Conservation (phyloP, 2,797 vertebrate genomes). For the Diceros bicornis region DNA sequence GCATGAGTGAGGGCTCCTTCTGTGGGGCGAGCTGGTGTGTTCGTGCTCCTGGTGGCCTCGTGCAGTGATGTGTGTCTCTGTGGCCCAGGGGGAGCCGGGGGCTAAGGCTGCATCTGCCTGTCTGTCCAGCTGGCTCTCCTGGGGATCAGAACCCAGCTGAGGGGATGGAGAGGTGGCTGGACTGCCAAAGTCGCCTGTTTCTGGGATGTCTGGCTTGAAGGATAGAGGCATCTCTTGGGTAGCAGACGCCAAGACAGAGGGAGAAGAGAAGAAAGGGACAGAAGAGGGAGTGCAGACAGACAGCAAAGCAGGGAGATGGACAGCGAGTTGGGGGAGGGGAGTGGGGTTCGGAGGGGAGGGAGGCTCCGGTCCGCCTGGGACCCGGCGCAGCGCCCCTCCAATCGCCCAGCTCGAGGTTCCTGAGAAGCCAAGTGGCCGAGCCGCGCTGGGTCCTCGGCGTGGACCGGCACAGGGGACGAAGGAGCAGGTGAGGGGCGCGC, state of each 20-base stretch:
- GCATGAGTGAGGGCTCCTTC: background rate
- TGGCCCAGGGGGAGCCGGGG: background rate
- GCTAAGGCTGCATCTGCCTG: background rate
- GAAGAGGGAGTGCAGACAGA: background rate
- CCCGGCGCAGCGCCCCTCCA: background rate
- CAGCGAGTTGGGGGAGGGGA: background rate
- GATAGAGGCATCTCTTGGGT: background rate
- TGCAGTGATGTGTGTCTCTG: background rate
- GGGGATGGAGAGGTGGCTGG: background rate
- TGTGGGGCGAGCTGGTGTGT: background rate
- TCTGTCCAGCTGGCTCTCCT: background rate
- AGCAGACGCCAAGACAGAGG: background rate
- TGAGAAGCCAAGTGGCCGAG: background rate
- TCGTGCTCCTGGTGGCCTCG: background rate
- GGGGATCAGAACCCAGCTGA: background rate
- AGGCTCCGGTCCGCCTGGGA: background rate
- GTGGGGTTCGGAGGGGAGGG: background rate
- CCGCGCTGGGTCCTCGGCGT: background rate
- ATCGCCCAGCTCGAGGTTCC: background rate
- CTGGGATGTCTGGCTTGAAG: background rate
- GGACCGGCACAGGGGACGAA: background rate
- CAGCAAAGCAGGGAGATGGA: background rate
- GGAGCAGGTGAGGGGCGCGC: accelerated
- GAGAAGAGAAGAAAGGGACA: background rate
- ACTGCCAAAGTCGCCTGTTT: background rate